Conservation (phyloP, 2,888 invertebrate genomes). For the Phytoseiulus persimilis region DNA sequence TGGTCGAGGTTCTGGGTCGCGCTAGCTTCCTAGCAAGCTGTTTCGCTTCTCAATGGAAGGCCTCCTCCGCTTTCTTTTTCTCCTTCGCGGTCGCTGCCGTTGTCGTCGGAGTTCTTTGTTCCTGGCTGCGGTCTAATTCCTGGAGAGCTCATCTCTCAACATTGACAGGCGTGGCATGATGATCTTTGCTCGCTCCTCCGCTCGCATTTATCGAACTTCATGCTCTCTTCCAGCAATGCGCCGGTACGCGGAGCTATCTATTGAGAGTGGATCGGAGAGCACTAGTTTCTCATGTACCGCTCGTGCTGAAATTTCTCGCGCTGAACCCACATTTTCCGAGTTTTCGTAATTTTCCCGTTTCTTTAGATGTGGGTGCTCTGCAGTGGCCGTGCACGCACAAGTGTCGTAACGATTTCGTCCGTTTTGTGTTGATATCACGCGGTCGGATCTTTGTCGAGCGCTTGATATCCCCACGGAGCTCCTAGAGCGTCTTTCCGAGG, state of each 20-base stretch:
- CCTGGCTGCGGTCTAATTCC: not conserved
- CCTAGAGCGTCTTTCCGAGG: too few species aligned
- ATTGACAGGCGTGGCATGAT: not conserved
- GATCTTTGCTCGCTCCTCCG: not conserved
- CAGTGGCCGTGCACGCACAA: too few species aligned
- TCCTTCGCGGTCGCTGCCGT: not conserved
- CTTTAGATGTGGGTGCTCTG: too few species aligned
- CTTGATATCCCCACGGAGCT: too few species aligned
- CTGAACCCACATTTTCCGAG: not conserved
- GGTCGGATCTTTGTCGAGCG: too few species aligned
- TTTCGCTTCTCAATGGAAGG: not conserved
- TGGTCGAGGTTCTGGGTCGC: not conserved
- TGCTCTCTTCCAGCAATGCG: not conserved
- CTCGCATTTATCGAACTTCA: not conserved
- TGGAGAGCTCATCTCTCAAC: not conserved
- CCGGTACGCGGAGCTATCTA: not conserved
- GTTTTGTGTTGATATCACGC: too few species aligned
- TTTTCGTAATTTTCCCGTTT: too few species aligned
- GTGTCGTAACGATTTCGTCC: too few species aligned
- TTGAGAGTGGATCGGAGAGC: not conserved
- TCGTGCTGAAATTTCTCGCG: not conserved
- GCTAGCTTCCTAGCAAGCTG: not conserved
- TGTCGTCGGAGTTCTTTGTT: not conserved
- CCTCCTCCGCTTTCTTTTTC: not conserved
- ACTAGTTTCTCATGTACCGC: too few species aligned